phyloP scores from a whole-genome alignment of 2,113 vertebrate species.

The Neogobius melanostomus region DNA sequence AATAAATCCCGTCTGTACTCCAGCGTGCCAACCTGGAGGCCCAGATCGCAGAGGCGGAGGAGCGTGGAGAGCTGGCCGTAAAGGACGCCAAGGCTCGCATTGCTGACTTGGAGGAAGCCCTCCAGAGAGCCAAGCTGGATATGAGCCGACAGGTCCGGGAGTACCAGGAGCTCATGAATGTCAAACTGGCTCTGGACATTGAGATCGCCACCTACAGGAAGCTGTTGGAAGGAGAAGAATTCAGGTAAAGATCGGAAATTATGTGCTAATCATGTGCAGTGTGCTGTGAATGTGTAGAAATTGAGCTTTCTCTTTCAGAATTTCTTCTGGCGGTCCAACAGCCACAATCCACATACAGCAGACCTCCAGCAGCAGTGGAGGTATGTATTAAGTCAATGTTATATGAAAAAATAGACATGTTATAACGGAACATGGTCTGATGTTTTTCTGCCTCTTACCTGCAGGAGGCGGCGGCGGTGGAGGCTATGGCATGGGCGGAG shows the following conservation, averaged over 20 bases:
- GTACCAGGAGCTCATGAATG: constrained; percentile 89
- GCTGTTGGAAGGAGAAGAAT: constrained; percentile 91
- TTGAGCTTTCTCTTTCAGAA: constrained; percentile 44
- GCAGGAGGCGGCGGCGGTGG: constrained; percentile 1
- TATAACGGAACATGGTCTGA: not conserved
- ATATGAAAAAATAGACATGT: no score
- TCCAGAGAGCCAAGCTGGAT: constrained; percentile 87
- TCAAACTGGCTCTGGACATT: constrained; percentile 90
- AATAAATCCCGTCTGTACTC: constrained; percentile 1
- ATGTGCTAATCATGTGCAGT: not conserved
- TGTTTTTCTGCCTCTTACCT: not conserved
- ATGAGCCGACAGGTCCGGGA: constrained; percentile 86
- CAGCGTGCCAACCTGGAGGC: constrained; percentile 85
- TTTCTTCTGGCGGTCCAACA: constrained; percentile 34
- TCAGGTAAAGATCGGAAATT: constrained; percentile 70
- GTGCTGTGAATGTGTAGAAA: not conserved
- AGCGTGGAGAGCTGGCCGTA: constrained; percentile 85
- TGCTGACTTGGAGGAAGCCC: constrained; percentile 81
- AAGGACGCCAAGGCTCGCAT: constrained; percentile 85
- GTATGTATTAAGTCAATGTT: constrained; percentile 43
- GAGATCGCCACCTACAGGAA: constrained; percentile 92
- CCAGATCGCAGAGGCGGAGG: constrained; percentile 85
- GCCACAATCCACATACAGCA: constrained; percentile 71
- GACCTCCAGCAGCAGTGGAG: not conserved
- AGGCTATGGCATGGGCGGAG: not conserved